Evolutionary conservation across 2,888 invertebrate genomes (phyloP).

Genomic region (Xestia ashworthii): DNA sequence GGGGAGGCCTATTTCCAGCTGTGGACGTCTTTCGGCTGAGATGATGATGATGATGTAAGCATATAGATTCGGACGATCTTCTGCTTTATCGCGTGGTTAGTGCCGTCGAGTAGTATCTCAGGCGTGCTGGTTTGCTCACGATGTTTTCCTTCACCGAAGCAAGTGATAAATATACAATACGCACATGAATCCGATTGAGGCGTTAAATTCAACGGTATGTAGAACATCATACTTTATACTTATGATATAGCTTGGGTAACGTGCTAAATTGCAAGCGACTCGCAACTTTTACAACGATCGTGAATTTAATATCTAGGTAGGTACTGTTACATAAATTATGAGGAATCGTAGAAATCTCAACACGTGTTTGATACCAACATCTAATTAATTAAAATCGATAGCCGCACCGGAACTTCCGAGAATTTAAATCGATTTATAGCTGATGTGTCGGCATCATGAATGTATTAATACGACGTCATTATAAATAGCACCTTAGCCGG

Average conservation of each 20-base stretch:
- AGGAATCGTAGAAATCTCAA: constrained; percentile 7
- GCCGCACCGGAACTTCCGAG: constrained; percentile 25
- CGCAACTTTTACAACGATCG: not conserved
- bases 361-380: not conserved
- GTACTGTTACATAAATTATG: not conserved
- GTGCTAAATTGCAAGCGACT: not conserved
- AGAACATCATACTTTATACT: not conserved
- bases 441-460: constrained; percentile 22
- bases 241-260: not conserved
- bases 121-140: too few relatives aligned
- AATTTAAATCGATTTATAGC: constrained; percentile 48
- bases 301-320: not conserved
- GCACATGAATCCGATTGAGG: not conserved
- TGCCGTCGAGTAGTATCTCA: too few relatives aligned
- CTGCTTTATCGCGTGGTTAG: too few relatives aligned
- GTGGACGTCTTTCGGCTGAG: too few relatives aligned
- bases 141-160: too few relatives aligned
- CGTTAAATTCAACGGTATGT: not conserved
- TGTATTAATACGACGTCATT: constrained; percentile 12
- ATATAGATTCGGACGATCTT: not conserved
- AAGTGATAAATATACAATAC: too few relatives aligned
- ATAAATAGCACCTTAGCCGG: not conserved
- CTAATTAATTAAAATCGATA: constrained; percentile 30
- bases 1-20: too few relatives aligned
- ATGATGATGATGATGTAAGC: too few relatives aligned